Conservation (phyloP, 2,888 invertebrate genomes). For the Campaea margaritaria region DNA sequence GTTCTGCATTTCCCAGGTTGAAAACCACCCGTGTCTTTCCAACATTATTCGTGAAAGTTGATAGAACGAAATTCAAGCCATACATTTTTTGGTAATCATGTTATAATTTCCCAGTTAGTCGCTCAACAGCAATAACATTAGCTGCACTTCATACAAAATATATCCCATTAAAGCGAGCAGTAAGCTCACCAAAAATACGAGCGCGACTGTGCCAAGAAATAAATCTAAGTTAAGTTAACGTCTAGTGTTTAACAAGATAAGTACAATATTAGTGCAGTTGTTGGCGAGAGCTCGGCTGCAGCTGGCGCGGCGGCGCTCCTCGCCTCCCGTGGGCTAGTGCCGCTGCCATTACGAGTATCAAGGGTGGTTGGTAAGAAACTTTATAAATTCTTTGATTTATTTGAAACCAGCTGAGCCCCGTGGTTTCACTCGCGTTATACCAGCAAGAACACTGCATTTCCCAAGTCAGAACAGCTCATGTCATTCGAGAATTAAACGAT, state of each 20-base stretch:
- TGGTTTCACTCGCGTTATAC: too few relatives aligned
- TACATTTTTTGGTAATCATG: too few relatives aligned
- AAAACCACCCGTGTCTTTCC: too few relatives aligned
- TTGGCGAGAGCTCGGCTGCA: conserved; percentile 23
- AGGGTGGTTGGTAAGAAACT: too few relatives aligned
- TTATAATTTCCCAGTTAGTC: not conserved
- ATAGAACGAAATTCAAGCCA: too few relatives aligned
- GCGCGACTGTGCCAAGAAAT: conserved; percentile 30
- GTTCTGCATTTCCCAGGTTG: too few relatives aligned
- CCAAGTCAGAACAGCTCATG: too few relatives aligned
- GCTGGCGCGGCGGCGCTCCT: conserved; percentile 20
- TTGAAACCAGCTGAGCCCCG: too few relatives aligned
- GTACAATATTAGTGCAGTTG: conserved; percentile 31
- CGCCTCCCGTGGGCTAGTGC: not conserved
- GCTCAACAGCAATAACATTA: conserved; percentile 3
- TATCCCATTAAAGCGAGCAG: conserved; percentile 18
- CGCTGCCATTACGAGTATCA: not conserved
- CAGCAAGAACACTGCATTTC: too few relatives aligned
- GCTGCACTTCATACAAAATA: conserved; percentile 20
- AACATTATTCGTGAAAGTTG: too few relatives aligned
- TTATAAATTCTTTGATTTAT: too few relatives aligned
- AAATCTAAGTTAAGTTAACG: conserved; percentile 35
- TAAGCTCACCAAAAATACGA: conserved; percentile 27
- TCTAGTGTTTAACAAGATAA: conserved; percentile 30
- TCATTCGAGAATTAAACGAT: too few relatives aligned